phyloP scores from a whole-genome alignment of 2,888 invertebrate species.

The Noctuana brunneofusca region DNA sequence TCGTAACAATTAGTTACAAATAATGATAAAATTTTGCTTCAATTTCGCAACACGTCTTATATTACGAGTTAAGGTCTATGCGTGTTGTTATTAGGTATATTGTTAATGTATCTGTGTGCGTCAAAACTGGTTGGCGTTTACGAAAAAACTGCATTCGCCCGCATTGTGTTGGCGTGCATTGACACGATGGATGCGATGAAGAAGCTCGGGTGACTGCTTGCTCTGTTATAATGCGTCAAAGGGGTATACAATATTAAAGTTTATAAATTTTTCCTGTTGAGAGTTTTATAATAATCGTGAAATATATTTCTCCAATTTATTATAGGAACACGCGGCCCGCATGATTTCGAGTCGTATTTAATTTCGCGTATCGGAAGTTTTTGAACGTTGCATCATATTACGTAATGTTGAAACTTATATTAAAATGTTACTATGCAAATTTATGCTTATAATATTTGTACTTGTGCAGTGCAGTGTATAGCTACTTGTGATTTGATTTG shows the following conservation, averaged over 20 bases:
- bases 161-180: constrained; percentile 42
- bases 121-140: constrained; percentile 35
- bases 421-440: not conserved
- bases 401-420: not conserved
- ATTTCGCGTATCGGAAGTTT: constrained; percentile 11
- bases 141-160: constrained; percentile 42
- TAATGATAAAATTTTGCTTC: constrained; percentile 6
- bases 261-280: constrained; percentile 35
- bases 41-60: constrained; percentile 15
- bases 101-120: constrained; percentile 13
- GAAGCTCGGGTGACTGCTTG: constrained; percentile 38
- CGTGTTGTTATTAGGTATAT: constrained; percentile 15
- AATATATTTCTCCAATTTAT: constrained; percentile 28
- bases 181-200: constrained; percentile 42
- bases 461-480: no score
- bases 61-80: not conserved
- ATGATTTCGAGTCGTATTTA: constrained; percentile 19
- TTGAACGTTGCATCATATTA: not conserved
- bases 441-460: not conserved
- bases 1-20: not conserved
- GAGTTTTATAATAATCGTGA: constrained; percentile 39
- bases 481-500: no score
- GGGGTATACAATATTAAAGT: constrained; percentile 43
- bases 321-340: constrained; percentile 23
- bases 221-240: constrained; percentile 40